These are phyloP conservation scores for Eubasilissa splendida DNA, from an alignment of 2,888 invertebrate genomes.

Conservation along the genomic window DNA sequence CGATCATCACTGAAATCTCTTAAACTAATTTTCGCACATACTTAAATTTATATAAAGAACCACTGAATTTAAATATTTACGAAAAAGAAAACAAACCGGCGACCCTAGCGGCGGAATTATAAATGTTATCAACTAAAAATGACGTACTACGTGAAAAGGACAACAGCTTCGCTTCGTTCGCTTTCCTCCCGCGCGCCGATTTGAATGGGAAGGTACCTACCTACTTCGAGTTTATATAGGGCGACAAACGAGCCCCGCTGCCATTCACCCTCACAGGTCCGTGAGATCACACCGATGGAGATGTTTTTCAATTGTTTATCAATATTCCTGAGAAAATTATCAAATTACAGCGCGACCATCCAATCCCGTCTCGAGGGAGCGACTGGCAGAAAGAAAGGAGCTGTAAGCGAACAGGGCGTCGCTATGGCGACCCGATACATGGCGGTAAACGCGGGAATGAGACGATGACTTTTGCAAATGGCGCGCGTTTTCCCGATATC, in stretches of 20 bases:
- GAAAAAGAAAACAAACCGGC: neutral
- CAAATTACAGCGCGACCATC: constrained; percentile 40
- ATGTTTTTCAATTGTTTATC: neutral
- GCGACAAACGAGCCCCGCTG: neutral
- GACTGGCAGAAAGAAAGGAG: constrained; percentile 40
- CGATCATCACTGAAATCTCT: constrained; percentile 13
- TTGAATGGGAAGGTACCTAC: constrained; percentile 6
- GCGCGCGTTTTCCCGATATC: constrained; percentile 24
- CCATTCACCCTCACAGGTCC: neutral
- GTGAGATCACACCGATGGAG: neutral
- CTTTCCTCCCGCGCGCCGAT: constrained; percentile 24
- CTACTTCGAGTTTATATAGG: neutral
- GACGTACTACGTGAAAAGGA: neutral
- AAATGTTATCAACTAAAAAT: neutral
- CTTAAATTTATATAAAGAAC: neutral
- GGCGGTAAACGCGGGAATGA: constrained; percentile 28
- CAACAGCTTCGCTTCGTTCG: constrained; percentile 12
- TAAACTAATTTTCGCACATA: neutral
- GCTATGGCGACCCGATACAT: constrained; percentile 31
- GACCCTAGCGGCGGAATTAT: neutral
- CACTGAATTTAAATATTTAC: neutral
- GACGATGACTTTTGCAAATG: constrained; percentile 30
- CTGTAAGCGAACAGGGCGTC: constrained; percentile 9
- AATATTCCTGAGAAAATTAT: neutral
- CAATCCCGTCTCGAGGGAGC: constrained; percentile 42